A percentile compares a stretch with the other conserved stretches of the same genome.
phyloP scores from a whole-genome alignment of 1,140 invertebrate species.

The Meloidogyne exigua region DNA sequence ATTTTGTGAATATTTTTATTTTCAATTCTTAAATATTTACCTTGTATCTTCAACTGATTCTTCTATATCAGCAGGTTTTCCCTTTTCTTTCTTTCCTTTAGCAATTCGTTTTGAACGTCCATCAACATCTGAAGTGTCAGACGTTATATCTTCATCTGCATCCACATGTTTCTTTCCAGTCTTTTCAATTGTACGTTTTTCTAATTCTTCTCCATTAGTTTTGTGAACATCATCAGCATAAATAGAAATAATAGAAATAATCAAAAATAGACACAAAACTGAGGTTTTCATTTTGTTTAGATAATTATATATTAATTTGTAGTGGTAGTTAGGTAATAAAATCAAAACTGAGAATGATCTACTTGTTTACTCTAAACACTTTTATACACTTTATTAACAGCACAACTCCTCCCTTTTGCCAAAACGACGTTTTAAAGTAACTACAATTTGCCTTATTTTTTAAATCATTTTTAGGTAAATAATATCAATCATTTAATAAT shows the following conservation, averaged over 20 bases:
- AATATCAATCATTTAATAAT: constrained; percentile 5
- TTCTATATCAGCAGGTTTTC: not conserved
- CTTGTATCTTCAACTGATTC: not conserved
- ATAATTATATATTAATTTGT: no score
- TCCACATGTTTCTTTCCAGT: not conserved
- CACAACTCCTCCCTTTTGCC: not conserved
- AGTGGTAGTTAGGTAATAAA: not conserved
- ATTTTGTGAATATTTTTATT: no score
- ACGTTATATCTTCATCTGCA: not conserved
- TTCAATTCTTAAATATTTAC: not conserved
- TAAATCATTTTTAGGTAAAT: not conserved
- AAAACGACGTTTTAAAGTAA: not conserved
- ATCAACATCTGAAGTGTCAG: not conserved
- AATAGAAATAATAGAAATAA: not conserved
- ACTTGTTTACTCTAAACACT: not conserved
- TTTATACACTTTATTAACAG: not conserved
- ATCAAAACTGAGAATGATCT: not conserved
- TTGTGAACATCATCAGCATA: not conserved
- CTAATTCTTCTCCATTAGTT: not conserved
- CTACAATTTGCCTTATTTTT: not conserved
- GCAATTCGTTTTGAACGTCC: not conserved
- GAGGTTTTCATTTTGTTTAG: constrained; percentile 1
- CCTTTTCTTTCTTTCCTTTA: not conserved
- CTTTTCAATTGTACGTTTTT: not conserved
- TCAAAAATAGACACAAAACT: not conserved